phyloP scores from a whole-genome alignment of 2,888 invertebrate genomes.

The Buathra laborator region DNA sequence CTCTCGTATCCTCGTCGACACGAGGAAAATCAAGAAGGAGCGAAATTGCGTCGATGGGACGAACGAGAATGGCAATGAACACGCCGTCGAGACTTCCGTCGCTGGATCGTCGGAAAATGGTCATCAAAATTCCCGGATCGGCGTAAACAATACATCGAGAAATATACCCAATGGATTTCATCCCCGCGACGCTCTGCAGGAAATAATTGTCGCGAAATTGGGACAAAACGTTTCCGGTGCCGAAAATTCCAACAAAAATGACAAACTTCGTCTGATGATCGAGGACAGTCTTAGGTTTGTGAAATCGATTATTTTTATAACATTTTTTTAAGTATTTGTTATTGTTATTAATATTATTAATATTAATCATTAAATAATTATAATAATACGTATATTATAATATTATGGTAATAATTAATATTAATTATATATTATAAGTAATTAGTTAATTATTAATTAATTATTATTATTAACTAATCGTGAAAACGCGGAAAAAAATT shows the following conservation, averaged over 20 bases:
- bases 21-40: slow-evolving; percentile 81
- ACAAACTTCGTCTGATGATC: slow-evolving; percentile 88
- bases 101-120: slow-evolving; percentile 58
- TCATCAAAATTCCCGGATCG: slow-evolving; percentile 52
- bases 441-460: too few relatives aligned
- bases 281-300: slow-evolving; percentile 89
- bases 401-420: too few relatives aligned
- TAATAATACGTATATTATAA: too few relatives aligned
- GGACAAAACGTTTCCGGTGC: slow-evolving; percentile 74
- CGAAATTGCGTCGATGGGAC: slow-evolving; percentile 69
- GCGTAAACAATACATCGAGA: slow-evolving; percentile 34
- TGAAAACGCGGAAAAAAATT: too few relatives aligned
- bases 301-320: neutral
- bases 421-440: too few relatives aligned
- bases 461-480: too few relatives aligned
- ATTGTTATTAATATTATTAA: neutral
- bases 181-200: slow-evolving; percentile 80
- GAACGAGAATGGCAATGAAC: slow-evolving; percentile 69
- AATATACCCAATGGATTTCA: slow-evolving; percentile 80
- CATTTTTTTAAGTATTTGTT: neutral
- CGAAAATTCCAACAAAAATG: slow-evolving; percentile 78
- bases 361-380: too few relatives aligned
- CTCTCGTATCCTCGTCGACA: slow-evolving; percentile 73
- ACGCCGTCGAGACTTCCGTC: slow-evolving; percentile 63
- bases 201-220: slow-evolving; percentile 81